Evolutionary conservation across 1,140 invertebrate species (phyloP).

Genomic region (Drosophila takahashii): DNA sequence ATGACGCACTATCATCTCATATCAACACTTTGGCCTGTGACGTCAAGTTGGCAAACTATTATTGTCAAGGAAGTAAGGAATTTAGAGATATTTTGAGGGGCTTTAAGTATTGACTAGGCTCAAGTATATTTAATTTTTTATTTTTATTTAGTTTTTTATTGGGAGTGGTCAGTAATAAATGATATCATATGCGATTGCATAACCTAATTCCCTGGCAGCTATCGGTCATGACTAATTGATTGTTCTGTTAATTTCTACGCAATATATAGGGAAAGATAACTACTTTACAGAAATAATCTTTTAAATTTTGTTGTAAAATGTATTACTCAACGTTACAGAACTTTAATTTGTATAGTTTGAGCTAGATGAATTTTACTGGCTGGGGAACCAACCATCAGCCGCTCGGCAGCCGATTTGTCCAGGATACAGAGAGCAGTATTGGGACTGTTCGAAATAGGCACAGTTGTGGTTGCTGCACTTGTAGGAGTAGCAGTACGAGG

Average conservation of each 20-base stretch:
- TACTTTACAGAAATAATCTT: not conserved
- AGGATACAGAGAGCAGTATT: slow-evolving; percentile 51
- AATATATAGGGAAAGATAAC: not conserved
- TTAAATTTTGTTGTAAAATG: not conserved
- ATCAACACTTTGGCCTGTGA: slow-evolving; percentile 18
- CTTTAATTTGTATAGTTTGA: not conserved
- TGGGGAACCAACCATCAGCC: slow-evolving; percentile 53
- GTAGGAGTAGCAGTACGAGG: slow-evolving; percentile 68
- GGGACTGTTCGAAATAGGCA: slow-evolving; percentile 54
- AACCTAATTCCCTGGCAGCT: not conserved
- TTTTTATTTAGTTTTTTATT: not conserved
- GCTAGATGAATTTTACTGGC: not conserved
- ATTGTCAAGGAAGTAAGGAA: not conserved
- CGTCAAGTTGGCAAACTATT: slow-evolving; percentile 8
- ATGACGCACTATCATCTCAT: not conserved
- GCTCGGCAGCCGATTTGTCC: slow-evolving; percentile 38
- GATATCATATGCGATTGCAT: not conserved
- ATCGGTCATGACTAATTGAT: not conserved
- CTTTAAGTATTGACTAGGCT: not conserved
- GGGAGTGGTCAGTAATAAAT: not conserved
- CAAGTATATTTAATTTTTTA: not conserved
- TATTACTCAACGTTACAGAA: not conserved
- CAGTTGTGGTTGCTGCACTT: slow-evolving; percentile 56
- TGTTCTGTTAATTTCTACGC: not conserved
- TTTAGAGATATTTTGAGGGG: too few species aligned